Percentiles rank a stretch among this genome's conserved stretches.
These are phyloP conservation scores for Steinernema hermaphroditum DNA, from an alignment of 2,888 invertebrate genomes.

Conservation along the genomic window DNA sequence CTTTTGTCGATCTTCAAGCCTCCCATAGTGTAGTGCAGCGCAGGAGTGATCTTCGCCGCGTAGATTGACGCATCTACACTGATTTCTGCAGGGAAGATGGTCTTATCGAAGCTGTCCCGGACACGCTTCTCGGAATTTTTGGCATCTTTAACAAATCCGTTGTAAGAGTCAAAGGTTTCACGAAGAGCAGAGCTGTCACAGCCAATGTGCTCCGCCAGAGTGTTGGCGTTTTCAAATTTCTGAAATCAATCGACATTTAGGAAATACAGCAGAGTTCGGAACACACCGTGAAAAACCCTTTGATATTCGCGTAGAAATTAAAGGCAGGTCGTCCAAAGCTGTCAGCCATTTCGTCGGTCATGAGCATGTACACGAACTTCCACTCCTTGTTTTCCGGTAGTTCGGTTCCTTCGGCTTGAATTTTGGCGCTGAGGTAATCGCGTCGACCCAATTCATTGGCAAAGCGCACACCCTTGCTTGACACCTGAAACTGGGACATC, in stretches of 20 bases:
- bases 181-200: conserved; percentile 42
- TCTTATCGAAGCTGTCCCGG: conserved; percentile 52
- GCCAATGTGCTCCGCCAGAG: conserved; percentile 51
- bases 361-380: conserved; percentile 52
- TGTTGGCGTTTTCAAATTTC: conserved; percentile 52
- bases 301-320: conserved; percentile 64
- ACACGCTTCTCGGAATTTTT: conserved; percentile 29
- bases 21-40: conserved; percentile 66
- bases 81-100: conserved; percentile 54
- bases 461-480: conserved; percentile 60
- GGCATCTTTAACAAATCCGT: conserved; percentile 42
- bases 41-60: conserved; percentile 60
- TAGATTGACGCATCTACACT: conserved; percentile 53
- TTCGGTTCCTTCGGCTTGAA: conserved; percentile 45
- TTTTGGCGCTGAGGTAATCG: conserved; percentile 59
- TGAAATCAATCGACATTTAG: conserved; percentile 35
- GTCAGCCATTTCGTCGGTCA: conserved; percentile 61
- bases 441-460: conserved; percentile 65
- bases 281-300: conserved; percentile 61
- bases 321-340: conserved; percentile 65
- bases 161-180: conserved; percentile 53
- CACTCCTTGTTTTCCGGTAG: not conserved
- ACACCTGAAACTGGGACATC: conserved; percentile 45
- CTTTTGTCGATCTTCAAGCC: conserved; percentile 62
- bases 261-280: too few relatives aligned